phyloP scores from a whole-genome alignment of 2,113 vertebrate species.

The Carassius gibelio region DNA sequence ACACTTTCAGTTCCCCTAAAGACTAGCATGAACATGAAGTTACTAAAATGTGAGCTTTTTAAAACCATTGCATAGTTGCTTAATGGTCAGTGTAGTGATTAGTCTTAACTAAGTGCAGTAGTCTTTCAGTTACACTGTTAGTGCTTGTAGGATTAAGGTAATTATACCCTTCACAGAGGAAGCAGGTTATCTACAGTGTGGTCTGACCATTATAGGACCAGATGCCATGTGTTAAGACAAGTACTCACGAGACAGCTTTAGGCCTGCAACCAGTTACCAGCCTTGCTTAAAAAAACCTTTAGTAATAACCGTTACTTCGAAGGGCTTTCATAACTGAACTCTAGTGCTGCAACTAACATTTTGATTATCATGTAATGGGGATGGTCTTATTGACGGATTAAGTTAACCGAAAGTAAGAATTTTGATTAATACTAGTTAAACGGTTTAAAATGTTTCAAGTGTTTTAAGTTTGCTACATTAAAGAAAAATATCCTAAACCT shows the following conservation, averaged over 20 bases:
- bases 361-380: too few species aligned
- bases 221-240: not conserved
- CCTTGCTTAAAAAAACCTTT: not conserved
- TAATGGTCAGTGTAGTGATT: not conserved
- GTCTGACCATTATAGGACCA: not conserved
- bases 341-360: too few species aligned
- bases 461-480: too few species aligned
- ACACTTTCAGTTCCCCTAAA: not conserved
- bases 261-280: not conserved
- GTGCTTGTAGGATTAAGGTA: slow-evolving; percentile 52
- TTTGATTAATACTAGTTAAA: too few species aligned
- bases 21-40: not conserved
- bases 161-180: slow-evolving; percentile 58
- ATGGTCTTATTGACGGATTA: too few species aligned
- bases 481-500: too few species aligned
- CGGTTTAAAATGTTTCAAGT: too few species aligned
- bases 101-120: slow-evolving; percentile 1
- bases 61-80: not conserved
- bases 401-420: too few species aligned
- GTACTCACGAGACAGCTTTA: not conserved
- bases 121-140: slow-evolving; percentile 44
- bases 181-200: slow-evolving; percentile 57
- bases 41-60: not conserved
- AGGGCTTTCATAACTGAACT: too few species aligned
- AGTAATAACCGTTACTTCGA: too few species aligned